phyloP scores from a whole-genome alignment of 2,113 vertebrate genomes.

The Sorex fumeus region DNA sequence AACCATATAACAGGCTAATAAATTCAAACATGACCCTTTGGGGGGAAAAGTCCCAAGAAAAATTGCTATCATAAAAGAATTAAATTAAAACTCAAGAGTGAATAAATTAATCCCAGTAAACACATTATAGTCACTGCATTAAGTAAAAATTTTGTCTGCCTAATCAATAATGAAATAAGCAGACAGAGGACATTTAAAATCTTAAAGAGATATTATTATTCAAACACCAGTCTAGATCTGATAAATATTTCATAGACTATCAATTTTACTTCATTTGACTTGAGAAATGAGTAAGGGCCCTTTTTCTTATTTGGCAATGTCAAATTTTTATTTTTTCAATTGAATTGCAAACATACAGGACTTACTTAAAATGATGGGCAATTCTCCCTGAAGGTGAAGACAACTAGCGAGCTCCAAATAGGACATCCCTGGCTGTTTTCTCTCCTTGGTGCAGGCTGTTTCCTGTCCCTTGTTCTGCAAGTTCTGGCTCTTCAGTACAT shows the following conservation, averaged over 20 bases:
- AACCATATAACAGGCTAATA: constrained; percentile 67
- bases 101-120: constrained; percentile 78
- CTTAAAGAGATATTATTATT: constrained; percentile 68
- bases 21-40: constrained; percentile 65
- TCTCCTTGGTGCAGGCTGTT: neutral
- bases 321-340: neutral
- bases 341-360: constrained; percentile 3
- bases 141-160: constrained; percentile 68
- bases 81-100: constrained; percentile 71
- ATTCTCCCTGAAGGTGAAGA: constrained; percentile 8
- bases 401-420: neutral
- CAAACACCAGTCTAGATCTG: constrained; percentile 64
- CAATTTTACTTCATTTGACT: constrained; percentile 73
- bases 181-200: constrained; percentile 69
- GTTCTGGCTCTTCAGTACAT: neutral
- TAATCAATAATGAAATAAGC: constrained; percentile 81
- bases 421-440: neutral
- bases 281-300: constrained; percentile 60
- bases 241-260: constrained; percentile 79
- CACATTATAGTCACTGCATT: constrained; percentile 66
- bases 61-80: constrained; percentile 69
- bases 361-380: neutral
- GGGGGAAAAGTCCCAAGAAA: constrained; percentile 21
- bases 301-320: constrained; percentile 36
- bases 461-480: neutral